Evolutionary conservation across 2,888 invertebrate genomes (phyloP).

Genomic region (Dione vanillae): DNA sequence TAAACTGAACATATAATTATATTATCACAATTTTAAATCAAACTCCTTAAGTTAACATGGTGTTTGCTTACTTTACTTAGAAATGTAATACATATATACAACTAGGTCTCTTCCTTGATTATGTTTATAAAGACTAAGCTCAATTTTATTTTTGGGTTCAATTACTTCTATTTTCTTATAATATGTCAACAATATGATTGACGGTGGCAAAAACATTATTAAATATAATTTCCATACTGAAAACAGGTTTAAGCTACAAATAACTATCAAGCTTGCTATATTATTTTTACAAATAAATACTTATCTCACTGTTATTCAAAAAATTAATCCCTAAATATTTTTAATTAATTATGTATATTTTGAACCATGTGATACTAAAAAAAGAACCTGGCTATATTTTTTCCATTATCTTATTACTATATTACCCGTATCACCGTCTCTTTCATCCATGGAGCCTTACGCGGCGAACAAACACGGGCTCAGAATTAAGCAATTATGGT

Average conservation of each 20-base stretch:
- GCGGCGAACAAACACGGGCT: constrained; percentile 73
- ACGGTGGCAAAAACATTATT: too few relatives aligned
- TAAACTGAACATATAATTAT: not conserved
- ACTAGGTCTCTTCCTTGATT: too few relatives aligned
- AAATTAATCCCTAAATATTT: not conserved
- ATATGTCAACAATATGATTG: too few relatives aligned
- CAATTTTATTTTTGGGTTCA: too few relatives aligned
- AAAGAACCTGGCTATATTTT: constrained; percentile 11
- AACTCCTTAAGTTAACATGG: not conserved
- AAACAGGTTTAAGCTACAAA: too few relatives aligned
- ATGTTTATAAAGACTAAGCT: too few relatives aligned
- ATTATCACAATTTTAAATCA: not conserved
- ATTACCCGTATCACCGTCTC: constrained; percentile 54
- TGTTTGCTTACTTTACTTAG: not conserved
- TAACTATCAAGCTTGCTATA: too few relatives aligned
- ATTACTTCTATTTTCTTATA: too few relatives aligned
- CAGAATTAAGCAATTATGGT: constrained; percentile 84
- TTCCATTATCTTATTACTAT: constrained; percentile 51
- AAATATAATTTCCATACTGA: too few relatives aligned
- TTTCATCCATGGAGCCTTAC: constrained; percentile 59
- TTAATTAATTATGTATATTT: not conserved
- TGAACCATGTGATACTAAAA: not conserved
- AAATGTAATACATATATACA: not conserved
- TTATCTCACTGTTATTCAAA: not conserved
- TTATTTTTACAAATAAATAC: not conserved